These are phyloP conservation scores for Platanista minor DNA, from an alignment of 2,113 vertebrate species.

Conservation along the genomic window DNA sequence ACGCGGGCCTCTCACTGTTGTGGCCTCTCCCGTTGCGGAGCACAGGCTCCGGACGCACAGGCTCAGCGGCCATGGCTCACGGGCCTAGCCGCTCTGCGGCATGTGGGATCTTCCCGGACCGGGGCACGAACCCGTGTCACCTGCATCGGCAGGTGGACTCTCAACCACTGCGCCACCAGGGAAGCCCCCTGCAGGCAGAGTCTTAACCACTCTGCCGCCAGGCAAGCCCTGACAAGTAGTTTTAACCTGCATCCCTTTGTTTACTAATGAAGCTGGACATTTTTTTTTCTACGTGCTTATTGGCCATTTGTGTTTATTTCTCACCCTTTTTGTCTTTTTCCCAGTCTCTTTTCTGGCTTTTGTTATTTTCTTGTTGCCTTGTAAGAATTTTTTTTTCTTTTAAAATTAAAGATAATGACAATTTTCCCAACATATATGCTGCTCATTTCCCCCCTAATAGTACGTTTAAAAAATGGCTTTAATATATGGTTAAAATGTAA, in stretches of 20 bases:
- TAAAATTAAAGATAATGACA: neutral
- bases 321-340: neutral
- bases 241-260: neutral
- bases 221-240: neutral
- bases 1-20: no score
- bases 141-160: fast-evolving
- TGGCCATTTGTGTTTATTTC: neutral
- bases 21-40: no score
- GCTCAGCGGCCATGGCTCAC: no score
- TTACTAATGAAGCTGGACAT: neutral
- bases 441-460: neutral
- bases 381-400: neutral
- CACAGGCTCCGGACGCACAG: no score
- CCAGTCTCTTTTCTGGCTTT: neutral
- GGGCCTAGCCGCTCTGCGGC: fast-evolving
- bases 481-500: neutral
- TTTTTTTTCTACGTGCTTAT: neutral
- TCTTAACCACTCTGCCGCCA: no score
- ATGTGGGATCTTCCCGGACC: fast-evolving
- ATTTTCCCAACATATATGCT: neutral
- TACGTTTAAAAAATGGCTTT: neutral
- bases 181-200: no score
- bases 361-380: neutral
- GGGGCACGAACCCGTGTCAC: no score
- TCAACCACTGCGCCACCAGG: no score